Conservation (phyloP, 2,113 vertebrate species). For the Catharus minimus region DNA sequence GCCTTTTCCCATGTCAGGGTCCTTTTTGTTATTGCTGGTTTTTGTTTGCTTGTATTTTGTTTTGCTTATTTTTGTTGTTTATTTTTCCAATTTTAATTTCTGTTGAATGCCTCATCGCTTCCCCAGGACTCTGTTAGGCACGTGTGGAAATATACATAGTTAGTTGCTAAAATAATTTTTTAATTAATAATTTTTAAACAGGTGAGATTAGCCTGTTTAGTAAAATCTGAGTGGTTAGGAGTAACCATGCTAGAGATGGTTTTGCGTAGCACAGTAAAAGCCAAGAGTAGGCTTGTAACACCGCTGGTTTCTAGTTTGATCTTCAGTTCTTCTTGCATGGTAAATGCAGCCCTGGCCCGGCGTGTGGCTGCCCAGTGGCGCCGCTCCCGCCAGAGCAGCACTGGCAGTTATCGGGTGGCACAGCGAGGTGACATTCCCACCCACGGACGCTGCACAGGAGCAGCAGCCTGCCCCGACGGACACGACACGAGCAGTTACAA, state of each 20-base stretch:
- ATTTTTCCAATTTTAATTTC: not conserved
- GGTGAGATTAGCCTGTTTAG: not conserved
- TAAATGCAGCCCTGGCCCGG: no score
- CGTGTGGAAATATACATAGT: not conserved
- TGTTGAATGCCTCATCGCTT: not conserved
- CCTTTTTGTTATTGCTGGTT: not conserved
- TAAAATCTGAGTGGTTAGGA: not conserved
- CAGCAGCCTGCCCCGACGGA: rapidly evolving
- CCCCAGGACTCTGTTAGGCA: not conserved
- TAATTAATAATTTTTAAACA: not conserved
- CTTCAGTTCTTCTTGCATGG: not conserved
- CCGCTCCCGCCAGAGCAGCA: not conserved
- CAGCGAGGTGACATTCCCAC: not conserved
- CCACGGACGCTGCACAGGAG: not conserved
- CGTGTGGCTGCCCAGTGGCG: not conserved
- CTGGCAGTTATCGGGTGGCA: not conserved
- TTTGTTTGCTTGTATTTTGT: no score
- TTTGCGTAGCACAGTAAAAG: not conserved
- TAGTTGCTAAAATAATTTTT: not conserved
- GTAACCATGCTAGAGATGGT: not conserved
- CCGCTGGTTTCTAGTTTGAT: not conserved
- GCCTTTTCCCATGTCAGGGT: no score
- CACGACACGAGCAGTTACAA: not conserved
- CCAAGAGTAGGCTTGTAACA: not conserved
- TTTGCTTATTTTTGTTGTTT: not conserved